These are phyloP conservation scores for Pyrochroa serraticornis DNA, from an alignment of 2,888 invertebrate genomes.

Conservation along the genomic window DNA sequence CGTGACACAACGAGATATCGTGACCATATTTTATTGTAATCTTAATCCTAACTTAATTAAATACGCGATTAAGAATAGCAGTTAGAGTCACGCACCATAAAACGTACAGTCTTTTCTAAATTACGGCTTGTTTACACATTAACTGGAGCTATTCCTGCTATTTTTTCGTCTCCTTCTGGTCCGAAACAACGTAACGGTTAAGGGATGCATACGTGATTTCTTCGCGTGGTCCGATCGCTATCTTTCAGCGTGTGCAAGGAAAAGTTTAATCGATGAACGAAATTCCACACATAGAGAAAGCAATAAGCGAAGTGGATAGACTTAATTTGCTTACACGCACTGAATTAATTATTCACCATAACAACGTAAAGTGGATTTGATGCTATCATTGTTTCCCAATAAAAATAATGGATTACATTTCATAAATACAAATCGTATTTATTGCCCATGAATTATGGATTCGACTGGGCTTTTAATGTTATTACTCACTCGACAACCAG, in stretches of 20 bases:
- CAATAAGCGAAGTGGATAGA: conserved; percentile 24
- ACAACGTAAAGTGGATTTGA: conserved; percentile 27
- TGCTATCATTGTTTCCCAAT: conserved; percentile 31
- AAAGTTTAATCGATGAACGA: neutral
- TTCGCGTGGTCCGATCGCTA: too few species aligned
- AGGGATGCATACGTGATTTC: neutral
- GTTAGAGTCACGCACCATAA: conserved; percentile 42
- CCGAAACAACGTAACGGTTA: neutral
- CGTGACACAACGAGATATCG: conserved; percentile 49
- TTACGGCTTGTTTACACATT: conserved; percentile 41
- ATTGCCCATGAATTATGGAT: conserved; percentile 23
- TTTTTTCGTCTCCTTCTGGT: neutral
- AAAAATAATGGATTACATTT: conserved; percentile 33
- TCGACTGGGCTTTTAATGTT: conserved; percentile 27
- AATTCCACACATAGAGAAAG: conserved; percentile 18
- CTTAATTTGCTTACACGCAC: conserved; percentile 32
- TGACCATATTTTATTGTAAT: conserved; percentile 56
- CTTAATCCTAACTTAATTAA: conserved; percentile 57
- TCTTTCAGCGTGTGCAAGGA: too few species aligned
- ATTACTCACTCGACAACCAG: conserved; percentile 22
- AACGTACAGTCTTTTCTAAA: conserved; percentile 37
- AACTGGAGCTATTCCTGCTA: conserved; percentile 4
- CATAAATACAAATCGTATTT: conserved; percentile 30
- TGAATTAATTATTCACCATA: conserved; percentile 32
- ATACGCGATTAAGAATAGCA: conserved; percentile 50